Evolutionary conservation across 2,888 invertebrate species (phyloP), one percentile per base, ranked within the genome.

Genomic region (Frankliniella intonsa): DNA sequence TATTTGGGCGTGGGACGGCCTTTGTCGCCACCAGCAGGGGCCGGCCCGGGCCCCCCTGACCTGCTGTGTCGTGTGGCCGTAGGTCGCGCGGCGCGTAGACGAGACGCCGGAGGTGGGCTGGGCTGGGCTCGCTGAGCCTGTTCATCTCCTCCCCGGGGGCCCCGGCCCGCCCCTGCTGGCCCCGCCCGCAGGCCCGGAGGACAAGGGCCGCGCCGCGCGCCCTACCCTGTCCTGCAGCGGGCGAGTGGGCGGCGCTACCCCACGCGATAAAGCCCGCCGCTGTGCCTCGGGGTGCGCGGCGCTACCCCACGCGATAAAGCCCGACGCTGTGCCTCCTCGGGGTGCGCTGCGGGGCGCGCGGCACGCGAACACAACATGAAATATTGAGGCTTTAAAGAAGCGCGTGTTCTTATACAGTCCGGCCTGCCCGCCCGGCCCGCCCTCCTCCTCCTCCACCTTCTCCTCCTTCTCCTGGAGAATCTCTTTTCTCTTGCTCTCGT

Each of bases 301-400:
- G 38, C 38, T 38, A 38, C 55, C 55, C 12, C 55, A 8, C 55
- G 69, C 25, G 69, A 76, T 76, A 76, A 25, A 22, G 25, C 69
- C 69, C 7, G 25, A 22, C 55, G 17, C 14, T 7, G 55, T 55
- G 1, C 3, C 55, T 2, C 55, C 55, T 55, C 17, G 55, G 55
- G 17, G 55, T 17, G 17, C 12, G 14, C 55, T 10, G 38, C 38
- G 38, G 38, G 38, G 38, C 38, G 19, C 65, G 19, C 9, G 19
- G 19, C 65, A n/a, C 69, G 22, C 69, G 69, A 25, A 76, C 22
- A 25, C 69, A 76, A 25, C 69, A 76, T 76, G 69, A 76, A 76
- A 76, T 25, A 76, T 11, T 11, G 69, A 76, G 11, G 25, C 25
- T 76, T 76, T 76, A 76, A 76, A 76, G 25, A 76, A 25, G 69